Evolutionary conservation across 2,797 vertebrate genomes (phyloP).

Genomic region (Staurois parvus): DNA sequence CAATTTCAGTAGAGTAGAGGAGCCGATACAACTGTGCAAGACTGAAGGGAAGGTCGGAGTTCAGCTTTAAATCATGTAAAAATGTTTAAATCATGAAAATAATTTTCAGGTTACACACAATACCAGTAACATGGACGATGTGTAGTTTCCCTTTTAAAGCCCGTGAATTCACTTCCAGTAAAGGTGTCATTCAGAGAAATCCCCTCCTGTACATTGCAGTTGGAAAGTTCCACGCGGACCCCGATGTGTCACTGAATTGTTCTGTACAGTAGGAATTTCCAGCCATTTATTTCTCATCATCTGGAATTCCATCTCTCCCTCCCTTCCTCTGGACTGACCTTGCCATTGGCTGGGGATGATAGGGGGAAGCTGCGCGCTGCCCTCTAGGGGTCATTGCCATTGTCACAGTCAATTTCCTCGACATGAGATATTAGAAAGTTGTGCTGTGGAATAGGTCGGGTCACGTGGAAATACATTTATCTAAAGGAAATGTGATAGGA

Average conservation of each 20-base stretch:
- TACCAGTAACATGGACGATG: no score
- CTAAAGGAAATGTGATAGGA: background rate
- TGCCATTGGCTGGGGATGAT: background rate
- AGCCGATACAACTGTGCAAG: no score
- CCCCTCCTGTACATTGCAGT: no score
- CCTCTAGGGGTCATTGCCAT: slow-evolving; percentile 15
- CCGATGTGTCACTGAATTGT: background rate
- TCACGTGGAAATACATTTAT: background rate
- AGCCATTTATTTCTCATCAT: background rate
- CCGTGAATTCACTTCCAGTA: no score
- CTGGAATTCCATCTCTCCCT: background rate
- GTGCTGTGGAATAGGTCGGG: background rate
- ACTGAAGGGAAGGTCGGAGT: no score
- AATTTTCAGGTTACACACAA: no score
- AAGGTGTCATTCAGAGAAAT: no score
- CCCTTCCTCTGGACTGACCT: slow-evolving; percentile 28
- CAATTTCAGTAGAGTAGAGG: no score
- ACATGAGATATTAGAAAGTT: background rate
- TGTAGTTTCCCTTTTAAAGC: no score
- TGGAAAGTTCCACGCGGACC: no score
- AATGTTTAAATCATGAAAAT: no score
- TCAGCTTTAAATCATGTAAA: no score
- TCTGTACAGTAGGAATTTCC: background rate
- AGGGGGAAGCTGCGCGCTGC: background rate
- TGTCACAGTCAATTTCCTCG: background rate